phyloP scores from a whole-genome alignment of 2,797 vertebrate genomes.

The Neosilurus mollespiculum region DNA sequence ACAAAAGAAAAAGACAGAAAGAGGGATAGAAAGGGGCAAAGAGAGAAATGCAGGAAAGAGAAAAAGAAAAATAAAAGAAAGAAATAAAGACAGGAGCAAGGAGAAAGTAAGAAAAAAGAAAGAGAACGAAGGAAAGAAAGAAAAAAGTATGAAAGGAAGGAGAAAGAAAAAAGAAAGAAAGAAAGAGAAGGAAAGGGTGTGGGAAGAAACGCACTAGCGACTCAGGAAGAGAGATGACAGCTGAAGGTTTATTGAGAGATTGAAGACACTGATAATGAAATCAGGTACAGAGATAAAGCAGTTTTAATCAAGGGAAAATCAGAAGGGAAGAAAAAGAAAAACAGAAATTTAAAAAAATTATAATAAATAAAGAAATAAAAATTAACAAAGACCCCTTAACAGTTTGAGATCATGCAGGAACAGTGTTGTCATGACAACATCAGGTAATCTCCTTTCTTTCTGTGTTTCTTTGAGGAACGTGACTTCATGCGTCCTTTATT shows the following conservation, averaged over 20 bases:
- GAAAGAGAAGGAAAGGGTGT: not conserved
- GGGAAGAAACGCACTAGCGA: conserved; percentile 1
- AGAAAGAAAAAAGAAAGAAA: not conserved
- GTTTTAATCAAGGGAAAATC: conserved; percentile 22
- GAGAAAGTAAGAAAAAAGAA: no score
- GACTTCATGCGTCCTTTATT: not conserved
- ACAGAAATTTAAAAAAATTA: conserved; percentile 7
- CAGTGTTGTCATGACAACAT: not conserved
- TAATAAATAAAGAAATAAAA: not conserved
- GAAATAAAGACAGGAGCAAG: no score
- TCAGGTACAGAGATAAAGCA: conserved; percentile 39
- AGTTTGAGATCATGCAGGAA: conserved; percentile 30
- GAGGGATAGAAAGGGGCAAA: no score
- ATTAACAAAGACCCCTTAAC: conserved; percentile 2
- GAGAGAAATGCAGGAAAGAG: no score
- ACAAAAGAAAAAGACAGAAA: no score
- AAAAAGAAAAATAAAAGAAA: not conserved
- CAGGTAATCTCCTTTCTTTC: not conserved
- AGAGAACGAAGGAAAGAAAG: no score
- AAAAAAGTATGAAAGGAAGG: no score
- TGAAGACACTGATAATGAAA: conserved; percentile 12
- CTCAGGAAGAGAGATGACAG: conserved; percentile 32
- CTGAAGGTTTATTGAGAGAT: conserved; percentile 44
- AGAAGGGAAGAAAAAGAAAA: conserved; percentile 22
- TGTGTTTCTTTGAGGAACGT: not conserved